Base-by-base conservation (phyloP, 2,797 vertebrate species). In the Pangasius sanitwongsei region DNA sequence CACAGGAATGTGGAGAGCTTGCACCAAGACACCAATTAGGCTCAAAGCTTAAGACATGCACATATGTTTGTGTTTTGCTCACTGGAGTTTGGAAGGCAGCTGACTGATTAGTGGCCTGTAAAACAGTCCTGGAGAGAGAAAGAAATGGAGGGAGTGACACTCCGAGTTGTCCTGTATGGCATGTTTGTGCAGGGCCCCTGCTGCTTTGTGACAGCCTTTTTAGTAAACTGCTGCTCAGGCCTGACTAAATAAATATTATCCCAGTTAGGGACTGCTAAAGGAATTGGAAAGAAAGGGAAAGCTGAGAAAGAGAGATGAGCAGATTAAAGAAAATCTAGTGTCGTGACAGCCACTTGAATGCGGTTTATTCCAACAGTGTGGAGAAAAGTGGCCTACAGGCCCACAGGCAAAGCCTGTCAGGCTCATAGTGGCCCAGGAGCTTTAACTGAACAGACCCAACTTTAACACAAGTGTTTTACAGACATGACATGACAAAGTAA, bases 221-320 rank as follows among this genome's bases (percentile, higher is more conserved):
- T 93, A 89, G 90, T 65, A 86, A 94, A 95, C 50, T 86, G 81
- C 89, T 92, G 77, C 70, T 84, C 93, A 94, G 91, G 88, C 91
- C 85, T 91, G 87, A 82, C 92, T 88, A 93, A 74, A 87, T 91
- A 93, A 94, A 94, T 92, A 92, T 92, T 93, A 93, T 92, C 93
- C 93, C 91, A 87, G 89, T 93, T 92, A 93, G 92, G 80, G 59
- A 92, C 94, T 94, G 94, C 92, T 94, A 92, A 93, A 88, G 91
- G 91, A 95, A 93, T 94, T 94, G 89, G 87, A 92, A 34, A 87
- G 67, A 85, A 53, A n/a, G 50, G 69, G 74, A 87, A 34, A 69
- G 70, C 15, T n/a, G 55, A 41, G 75, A 86, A 84, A 44, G 37
- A 48, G 65, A 34, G 2, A 89, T 57, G 41, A 75, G 65, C 28